Evolutionary conservation across 2,888 invertebrate species (phyloP).

Genomic region (Tipula helvola): DNA sequence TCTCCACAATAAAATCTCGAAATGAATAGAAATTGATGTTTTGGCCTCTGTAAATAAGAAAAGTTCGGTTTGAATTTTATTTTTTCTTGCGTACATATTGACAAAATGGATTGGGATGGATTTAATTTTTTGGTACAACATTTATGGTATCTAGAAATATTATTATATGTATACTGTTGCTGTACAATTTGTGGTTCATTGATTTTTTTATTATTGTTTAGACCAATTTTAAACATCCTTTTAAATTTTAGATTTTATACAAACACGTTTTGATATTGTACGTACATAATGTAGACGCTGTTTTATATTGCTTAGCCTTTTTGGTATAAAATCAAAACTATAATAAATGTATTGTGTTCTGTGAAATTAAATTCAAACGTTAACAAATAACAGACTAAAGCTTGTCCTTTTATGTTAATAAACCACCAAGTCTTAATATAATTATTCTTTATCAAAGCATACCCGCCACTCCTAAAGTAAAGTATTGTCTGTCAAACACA

Average conservation of each 20-base stretch:
- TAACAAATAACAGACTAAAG: too few species aligned
- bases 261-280: background rate
- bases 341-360: too few species aligned
- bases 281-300: background rate
- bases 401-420: too few species aligned
- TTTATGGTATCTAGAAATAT: background rate
- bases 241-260: background rate
- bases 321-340: background rate
- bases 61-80: background rate
- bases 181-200: background rate
- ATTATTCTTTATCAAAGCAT: too few species aligned
- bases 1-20: background rate
- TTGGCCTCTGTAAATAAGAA: background rate
- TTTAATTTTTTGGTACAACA: background rate
- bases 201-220: background rate
- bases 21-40: background rate
- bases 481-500: too few species aligned
- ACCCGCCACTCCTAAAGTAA: too few species aligned
- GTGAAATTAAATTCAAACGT: too few species aligned
- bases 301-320: background rate
- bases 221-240: background rate
- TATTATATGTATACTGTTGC: background rate
- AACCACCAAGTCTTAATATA: too few species aligned
- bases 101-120: background rate
- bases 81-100: background rate